Evolutionary conservation across 2,113 vertebrate species (phyloP).

Genomic region (Corythornis cristatus): DNA sequence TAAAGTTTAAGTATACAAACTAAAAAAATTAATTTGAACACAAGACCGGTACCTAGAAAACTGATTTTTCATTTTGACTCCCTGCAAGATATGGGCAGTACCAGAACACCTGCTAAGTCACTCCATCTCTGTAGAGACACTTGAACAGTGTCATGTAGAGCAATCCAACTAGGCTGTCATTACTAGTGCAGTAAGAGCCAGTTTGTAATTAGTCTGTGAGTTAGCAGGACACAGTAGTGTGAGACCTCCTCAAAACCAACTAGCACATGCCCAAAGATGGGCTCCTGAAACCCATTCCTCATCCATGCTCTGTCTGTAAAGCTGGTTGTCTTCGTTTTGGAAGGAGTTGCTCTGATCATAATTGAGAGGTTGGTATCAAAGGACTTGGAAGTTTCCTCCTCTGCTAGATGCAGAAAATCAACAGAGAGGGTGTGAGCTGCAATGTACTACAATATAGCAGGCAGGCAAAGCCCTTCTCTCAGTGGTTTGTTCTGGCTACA

Average conservation of each 20-base stretch:
- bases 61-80: not conserved
- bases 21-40: not conserved
- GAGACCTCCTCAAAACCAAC: not conserved
- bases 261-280: not conserved
- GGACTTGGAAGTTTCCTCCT: not conserved
- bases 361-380: not conserved
- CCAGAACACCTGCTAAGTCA: not conserved
- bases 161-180: not conserved
- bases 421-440: not conserved
- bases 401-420: not conserved
- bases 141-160: not conserved
- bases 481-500: not conserved
- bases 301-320: not conserved
- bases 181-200: not conserved
- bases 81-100: not conserved
- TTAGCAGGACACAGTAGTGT: not conserved
- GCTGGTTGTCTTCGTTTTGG: not conserved
- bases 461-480: not conserved
- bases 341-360: not conserved
- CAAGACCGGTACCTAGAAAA: not conserved
- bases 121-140: not conserved
- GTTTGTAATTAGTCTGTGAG: too few species aligned
- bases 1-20: not conserved
- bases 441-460: fast-evolving
- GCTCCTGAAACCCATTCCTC: not conserved